A percentile compares a stretch with the other conserved stretches of the same genome.
Conservation (phyloP, 30 jellyfish, hydroid and myxozoan species). For the Rhopilema esculentum region DNA sequence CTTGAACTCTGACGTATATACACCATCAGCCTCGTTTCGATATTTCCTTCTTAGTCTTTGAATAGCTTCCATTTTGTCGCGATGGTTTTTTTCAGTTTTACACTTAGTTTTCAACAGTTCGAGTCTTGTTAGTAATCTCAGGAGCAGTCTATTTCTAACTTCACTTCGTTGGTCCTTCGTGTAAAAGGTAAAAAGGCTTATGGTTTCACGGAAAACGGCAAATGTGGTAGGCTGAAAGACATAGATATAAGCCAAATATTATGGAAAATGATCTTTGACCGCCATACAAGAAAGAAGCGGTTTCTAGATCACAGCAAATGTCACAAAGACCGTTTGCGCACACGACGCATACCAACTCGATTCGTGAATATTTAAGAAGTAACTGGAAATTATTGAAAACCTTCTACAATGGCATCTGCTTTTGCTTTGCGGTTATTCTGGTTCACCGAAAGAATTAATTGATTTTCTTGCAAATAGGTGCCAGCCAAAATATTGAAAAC, state of each 20-base stretch:
- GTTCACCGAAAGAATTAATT: not conserved
- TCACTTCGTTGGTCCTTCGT: not conserved
- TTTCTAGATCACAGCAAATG: not conserved
- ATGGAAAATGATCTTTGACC: not conserved
- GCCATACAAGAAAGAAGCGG: not conserved
- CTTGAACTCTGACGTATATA: too few relatives aligned
- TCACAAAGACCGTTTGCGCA: not conserved
- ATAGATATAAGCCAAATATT: not conserved
- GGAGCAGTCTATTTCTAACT: not conserved
- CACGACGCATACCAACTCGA: not conserved
- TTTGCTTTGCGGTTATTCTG: not conserved
- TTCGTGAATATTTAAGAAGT: not conserved
- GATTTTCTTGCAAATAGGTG: not conserved
- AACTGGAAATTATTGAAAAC: not conserved
- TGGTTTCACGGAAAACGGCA: not conserved
- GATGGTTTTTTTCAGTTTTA: too few relatives aligned
- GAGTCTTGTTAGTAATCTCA: not conserved
- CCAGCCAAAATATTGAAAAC: not conserved
- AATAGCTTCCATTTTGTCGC: too few relatives aligned
- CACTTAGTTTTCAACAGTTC: not conserved
- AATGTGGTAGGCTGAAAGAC: not conserved
- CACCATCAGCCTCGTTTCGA: too few relatives aligned
- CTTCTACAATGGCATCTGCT: not conserved
- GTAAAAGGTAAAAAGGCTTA: not conserved
- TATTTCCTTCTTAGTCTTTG: too few relatives aligned